These are phyloP conservation scores for Lasioglossum albipes DNA, from an alignment of 1,140 invertebrate genomes.

Conservation along the genomic window DNA sequence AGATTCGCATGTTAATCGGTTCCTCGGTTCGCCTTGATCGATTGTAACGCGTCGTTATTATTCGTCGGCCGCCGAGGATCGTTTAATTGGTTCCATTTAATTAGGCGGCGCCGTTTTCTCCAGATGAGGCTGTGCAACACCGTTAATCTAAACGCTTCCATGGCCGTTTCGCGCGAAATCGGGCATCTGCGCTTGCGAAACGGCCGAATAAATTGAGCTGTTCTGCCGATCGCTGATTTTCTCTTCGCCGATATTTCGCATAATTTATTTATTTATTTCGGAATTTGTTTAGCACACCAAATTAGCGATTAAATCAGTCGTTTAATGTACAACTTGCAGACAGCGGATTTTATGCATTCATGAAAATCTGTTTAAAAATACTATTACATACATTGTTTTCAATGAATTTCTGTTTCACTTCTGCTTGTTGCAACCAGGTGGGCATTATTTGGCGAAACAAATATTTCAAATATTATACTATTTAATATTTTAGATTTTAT, in stretches of 20 bases:
- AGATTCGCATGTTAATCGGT: conserved; percentile 38
- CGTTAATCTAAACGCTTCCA: not conserved
- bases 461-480: no score
- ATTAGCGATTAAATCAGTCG: no score
- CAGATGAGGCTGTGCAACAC: not conserved
- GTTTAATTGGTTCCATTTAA: conserved; percentile 33
- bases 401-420: no score
- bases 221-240: not conserved
- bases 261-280: no score
- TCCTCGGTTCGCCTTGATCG: conserved; percentile 1
- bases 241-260: not conserved
- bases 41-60: not conserved
- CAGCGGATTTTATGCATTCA: no score
- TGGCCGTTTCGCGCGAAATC: not conserved
- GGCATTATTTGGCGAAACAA: no score
- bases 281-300: no score
- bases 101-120: conserved; percentile 22
- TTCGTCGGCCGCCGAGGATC: not conserved
- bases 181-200: not conserved
- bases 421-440: no score
- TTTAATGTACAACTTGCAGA: no score
- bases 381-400: no score
- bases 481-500: no score
- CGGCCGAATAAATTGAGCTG: not conserved
- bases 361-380: no score